Conservation (phyloP, 1,140 invertebrate genomes). For the Cyclina sinensis region DNA sequence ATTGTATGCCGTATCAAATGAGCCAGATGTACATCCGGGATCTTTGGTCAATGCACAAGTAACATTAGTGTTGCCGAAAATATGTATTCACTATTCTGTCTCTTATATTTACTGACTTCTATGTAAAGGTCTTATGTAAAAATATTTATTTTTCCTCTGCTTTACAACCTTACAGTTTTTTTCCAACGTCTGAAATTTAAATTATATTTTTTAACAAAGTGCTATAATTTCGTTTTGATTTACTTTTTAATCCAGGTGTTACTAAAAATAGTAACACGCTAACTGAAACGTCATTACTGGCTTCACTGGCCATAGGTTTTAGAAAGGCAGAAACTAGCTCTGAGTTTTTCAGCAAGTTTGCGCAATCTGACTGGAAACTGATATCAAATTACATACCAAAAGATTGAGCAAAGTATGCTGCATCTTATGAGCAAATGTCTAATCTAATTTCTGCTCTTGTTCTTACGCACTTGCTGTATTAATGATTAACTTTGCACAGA, state of each 20-base stretch:
- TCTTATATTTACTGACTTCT: no score
- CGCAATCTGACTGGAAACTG: conserved; percentile 58
- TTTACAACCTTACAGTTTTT: no score
- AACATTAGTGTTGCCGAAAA: no score
- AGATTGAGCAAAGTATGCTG: conserved; percentile 37
- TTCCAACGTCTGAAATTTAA: no score
- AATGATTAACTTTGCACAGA: background rate
- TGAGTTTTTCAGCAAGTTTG: conserved; percentile 48
- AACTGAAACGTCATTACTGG: conserved; percentile 52
- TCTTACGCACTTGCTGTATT: background rate
- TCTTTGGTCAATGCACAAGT: no score
- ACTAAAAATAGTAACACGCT: conserved; percentile 59
- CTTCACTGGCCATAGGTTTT: conserved; percentile 35
- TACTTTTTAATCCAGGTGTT: background rate
- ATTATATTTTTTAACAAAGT: no score
- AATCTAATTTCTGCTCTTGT: background rate
- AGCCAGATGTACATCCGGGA: no score
- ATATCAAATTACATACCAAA: background rate
- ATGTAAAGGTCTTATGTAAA: no score
- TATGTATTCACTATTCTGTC: no score
- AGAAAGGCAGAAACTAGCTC: conserved; percentile 29
- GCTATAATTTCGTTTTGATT: conserved; percentile 11
- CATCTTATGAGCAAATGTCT: conserved; percentile 33
- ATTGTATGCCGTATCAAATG: no score
- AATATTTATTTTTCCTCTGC: no score